Conservation (phyloP, 2,888 invertebrate genomes). For the Panopea generosa region DNA sequence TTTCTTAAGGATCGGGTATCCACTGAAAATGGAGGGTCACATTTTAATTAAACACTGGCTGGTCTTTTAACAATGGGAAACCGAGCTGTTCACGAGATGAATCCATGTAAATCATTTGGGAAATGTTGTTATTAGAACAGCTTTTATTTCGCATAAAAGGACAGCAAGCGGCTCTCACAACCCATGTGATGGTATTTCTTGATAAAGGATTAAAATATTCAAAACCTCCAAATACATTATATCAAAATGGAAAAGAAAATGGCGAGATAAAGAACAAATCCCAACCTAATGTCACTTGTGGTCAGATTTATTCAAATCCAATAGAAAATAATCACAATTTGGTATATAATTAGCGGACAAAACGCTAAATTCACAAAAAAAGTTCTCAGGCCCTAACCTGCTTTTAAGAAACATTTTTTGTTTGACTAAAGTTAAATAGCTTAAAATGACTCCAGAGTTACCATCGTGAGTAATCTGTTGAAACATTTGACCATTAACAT, state of each 20-base stretch:
- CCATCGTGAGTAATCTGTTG: too few relatives aligned
- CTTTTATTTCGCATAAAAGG: constrained; percentile 59
- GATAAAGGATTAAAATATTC: constrained; percentile 62
- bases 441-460: too few relatives aligned
- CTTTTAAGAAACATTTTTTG: too few relatives aligned
- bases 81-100: constrained; percentile 44
- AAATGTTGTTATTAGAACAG: constrained; percentile 63
- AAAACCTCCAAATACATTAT: constrained; percentile 14
- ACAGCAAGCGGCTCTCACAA: constrained; percentile 29
- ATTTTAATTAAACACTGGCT: constrained; percentile 65
- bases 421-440: too few relatives aligned
- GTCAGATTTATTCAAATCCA: constrained; percentile 9
- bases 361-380: neutral
- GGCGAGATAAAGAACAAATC: constrained; percentile 1
- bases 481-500: too few relatives aligned
- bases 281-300: neutral
- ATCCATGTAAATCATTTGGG: constrained; percentile 61
- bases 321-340: constrained; percentile 2
- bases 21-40: constrained; percentile 59
- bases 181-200: constrained; percentile 49
- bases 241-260: constrained; percentile 3
- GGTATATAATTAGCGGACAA: constrained; percentile 5
- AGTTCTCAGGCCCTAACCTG: neutral
- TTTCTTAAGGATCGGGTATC: constrained; percentile 52
- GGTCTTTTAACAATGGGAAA: constrained; percentile 43